Conservation (phyloP, 2,888 invertebrate genomes). For the Acronicta leporina region DNA sequence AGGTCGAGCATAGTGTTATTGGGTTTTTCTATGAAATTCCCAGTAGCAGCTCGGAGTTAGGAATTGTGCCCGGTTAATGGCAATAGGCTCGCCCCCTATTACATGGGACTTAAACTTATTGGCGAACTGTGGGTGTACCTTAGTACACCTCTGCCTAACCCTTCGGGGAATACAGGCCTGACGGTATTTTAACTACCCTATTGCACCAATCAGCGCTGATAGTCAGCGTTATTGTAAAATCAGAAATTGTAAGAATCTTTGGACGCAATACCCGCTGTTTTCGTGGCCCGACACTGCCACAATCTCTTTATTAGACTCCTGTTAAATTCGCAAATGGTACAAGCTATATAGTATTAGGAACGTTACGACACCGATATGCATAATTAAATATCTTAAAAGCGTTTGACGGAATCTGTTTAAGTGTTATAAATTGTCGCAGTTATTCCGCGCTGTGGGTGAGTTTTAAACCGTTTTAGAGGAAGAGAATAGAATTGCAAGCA, state of each 20-base stretch:
- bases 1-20: too few species aligned
- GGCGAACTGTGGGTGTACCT: too few species aligned
- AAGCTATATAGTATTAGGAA: constrained; percentile 47
- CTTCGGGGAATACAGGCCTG: too few species aligned
- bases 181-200: too few species aligned
- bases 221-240: background rate
- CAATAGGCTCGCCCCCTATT: too few species aligned
- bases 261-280: background rate
- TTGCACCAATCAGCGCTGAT: too few species aligned
- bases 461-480: constrained; percentile 4
- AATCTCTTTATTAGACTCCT: constrained; percentile 59
- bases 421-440: constrained; percentile 33
- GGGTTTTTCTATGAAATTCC: too few species aligned
- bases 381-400: constrained; percentile 52
- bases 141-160: too few species aligned
- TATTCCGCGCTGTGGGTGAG: constrained; percentile 17
- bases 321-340: constrained; percentile 57
- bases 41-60: too few species aligned
- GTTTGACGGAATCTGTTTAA: constrained; percentile 39
- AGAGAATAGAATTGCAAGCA: constrained; percentile 5
- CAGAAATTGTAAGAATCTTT: too few species aligned
- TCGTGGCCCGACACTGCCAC: constrained; percentile 36
- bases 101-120: too few species aligned
- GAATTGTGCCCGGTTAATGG: too few species aligned
- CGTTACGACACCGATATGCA: constrained; percentile 50